Evolutionary conservation across 2,797 vertebrate genomes (phyloP).

Genomic region (Microhierax caerulescens): DNA sequence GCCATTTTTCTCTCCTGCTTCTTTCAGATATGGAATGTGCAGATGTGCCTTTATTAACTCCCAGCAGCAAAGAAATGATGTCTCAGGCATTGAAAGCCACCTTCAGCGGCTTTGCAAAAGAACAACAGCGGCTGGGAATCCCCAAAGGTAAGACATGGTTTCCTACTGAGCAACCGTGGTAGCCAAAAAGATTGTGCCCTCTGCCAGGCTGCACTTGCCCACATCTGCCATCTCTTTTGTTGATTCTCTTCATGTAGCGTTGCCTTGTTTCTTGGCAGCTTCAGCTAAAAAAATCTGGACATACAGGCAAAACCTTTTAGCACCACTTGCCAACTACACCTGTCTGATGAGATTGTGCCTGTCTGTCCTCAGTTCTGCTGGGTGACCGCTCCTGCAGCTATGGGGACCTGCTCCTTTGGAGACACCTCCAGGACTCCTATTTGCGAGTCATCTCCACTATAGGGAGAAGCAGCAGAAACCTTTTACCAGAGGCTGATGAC

Average conservation of each 20-base stretch:
- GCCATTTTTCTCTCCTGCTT: background rate
- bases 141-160: slow-evolving; percentile 85
- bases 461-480: background rate
- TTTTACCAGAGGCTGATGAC: background rate
- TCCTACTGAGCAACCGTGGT: fast-evolving
- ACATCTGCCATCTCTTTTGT: background rate
- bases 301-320: background rate
- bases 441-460: background rate
- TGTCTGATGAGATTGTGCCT: background rate
- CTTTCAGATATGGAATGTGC: slow-evolving; percentile 94
- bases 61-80: slow-evolving; percentile 99
- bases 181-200: background rate
- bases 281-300: background rate
- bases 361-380: background rate
- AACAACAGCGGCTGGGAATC: slow-evolving; percentile 93
- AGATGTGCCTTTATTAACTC: slow-evolving; percentile 93
- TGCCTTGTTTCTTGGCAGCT: background rate
- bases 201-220: background rate
- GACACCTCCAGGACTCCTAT: background rate
- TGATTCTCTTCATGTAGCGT: background rate
- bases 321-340: background rate
- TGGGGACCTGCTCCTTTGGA: background rate
- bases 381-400: background rate
- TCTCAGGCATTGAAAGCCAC: slow-evolving; percentile 97
- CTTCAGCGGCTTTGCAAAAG: slow-evolving; percentile 96